Evolutionary conservation across 2,113 vertebrate genomes (phyloP).

Genomic region (Peromyscus polionotus): DNA sequence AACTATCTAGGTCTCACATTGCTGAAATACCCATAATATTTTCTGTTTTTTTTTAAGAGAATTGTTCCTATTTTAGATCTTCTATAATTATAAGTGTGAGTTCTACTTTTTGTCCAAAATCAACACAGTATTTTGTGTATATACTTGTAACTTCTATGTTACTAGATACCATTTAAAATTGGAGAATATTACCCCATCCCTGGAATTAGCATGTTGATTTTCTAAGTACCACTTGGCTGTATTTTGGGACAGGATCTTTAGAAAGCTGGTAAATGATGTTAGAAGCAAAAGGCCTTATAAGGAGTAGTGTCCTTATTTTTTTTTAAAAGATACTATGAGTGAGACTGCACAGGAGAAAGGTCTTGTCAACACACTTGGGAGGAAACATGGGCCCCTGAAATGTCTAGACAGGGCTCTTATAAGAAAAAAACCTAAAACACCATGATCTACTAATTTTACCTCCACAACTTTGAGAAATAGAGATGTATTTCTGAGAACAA

Average conservation of each 20-base stretch:
- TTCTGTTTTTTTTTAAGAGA: neutral
- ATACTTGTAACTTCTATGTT: neutral
- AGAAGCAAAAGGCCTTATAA: neutral
- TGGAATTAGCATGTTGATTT: no score
- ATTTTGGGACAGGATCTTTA: neutral
- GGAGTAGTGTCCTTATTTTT: neutral
- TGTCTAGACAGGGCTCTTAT: neutral
- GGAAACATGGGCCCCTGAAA: neutral
- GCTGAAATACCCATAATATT: neutral
- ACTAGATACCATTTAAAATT: neutral
- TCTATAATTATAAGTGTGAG: neutral
- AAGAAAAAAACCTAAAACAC: neutral
- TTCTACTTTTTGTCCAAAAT: neutral
- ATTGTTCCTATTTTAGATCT: neutral
- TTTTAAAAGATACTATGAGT: no score
- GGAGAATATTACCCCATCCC: neutral
- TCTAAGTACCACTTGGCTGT: neutral
- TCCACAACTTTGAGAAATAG: neutral
- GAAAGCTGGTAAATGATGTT: neutral
- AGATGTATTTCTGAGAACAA: neutral
- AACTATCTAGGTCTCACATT: neutral
- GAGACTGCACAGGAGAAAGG: fast-evolving
- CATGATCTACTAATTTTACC: neutral
- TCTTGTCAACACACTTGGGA: neutral
- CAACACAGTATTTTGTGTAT: neutral